phyloP scores from a whole-genome alignment of 2,888 invertebrate genomes.

The Papilio protenor region DNA sequence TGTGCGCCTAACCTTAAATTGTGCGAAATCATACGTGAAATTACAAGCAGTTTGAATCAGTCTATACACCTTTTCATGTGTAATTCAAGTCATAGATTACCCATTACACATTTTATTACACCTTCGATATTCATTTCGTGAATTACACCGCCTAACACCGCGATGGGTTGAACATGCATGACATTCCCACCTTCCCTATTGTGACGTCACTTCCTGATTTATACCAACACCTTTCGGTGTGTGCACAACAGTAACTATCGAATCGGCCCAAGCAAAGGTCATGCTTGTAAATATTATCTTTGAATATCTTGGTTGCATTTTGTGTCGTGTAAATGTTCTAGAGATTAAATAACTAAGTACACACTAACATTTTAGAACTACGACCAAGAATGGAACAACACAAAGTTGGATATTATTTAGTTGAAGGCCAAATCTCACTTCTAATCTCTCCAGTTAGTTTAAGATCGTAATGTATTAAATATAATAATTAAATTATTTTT shows the following conservation, averaged over 20 bases:
- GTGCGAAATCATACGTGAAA: background rate
- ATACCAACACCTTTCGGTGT: constrained; percentile 42
- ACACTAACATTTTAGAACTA: background rate
- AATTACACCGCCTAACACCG: constrained; percentile 50
- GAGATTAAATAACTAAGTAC: background rate
- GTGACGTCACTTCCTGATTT: constrained; percentile 58
- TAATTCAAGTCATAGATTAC: constrained; percentile 7
- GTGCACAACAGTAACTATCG: constrained; percentile 45
- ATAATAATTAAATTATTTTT: background rate
- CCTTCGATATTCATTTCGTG: constrained; percentile 48
- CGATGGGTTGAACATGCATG: constrained; percentile 48
- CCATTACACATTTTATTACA: background rate
- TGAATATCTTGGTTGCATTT: constrained; percentile 31
- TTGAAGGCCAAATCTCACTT: background rate
- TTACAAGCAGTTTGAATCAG: background rate
- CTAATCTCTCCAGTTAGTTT: background rate
- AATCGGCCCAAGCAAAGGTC: constrained; percentile 46
- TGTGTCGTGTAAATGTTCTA: background rate
- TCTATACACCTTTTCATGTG: background rate
- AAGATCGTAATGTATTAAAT: background rate
- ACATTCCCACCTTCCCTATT: constrained; percentile 54
- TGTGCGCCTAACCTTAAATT: background rate
- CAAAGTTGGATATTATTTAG: background rate
- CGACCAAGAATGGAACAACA: background rate
- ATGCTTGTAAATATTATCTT: constrained; percentile 49